Evolutionary conservation across 2,888 invertebrate genomes (phyloP).

Genomic region (Aelia acuminata): DNA sequence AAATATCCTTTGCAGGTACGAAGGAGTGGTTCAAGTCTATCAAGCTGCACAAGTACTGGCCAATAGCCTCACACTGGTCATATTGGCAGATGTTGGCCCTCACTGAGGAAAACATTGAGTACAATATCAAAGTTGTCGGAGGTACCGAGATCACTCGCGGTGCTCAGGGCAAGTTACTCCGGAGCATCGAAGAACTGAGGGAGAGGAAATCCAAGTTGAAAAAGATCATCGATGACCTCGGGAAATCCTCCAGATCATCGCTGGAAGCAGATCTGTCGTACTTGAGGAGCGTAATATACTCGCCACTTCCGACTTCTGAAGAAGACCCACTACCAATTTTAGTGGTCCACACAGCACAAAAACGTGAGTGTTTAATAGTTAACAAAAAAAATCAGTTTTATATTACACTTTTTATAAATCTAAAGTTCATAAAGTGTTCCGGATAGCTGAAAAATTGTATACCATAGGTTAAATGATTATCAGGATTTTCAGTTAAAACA

Average conservation of each 20-base stretch:
- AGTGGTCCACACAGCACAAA: background rate
- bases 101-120: background rate
- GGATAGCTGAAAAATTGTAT: no score
- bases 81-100: background rate
- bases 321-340: background rate
- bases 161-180: constrained; percentile 13
- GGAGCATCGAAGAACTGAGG: constrained; percentile 18
- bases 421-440: no score
- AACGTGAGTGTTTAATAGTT: background rate
- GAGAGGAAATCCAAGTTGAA: background rate
- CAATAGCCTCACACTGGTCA: background rate
- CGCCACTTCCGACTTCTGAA: background rate
- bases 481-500: no score
- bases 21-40: constrained; percentile 5
- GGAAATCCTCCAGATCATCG: no score
- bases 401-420: no score
- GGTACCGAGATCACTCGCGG: background rate
- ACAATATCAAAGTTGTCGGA: background rate
- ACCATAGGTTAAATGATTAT: no score
- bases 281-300: background rate
- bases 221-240: background rate
- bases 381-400: no score
- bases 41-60: constrained; percentile 38
- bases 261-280: background rate
- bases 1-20: background rate